A percentile compares a stretch with the other conserved stretches of the same genome.
Evolutionary conservation across 2,888 invertebrate species (phyloP).

Genomic region (Sphaerophoria taeniata): DNA sequence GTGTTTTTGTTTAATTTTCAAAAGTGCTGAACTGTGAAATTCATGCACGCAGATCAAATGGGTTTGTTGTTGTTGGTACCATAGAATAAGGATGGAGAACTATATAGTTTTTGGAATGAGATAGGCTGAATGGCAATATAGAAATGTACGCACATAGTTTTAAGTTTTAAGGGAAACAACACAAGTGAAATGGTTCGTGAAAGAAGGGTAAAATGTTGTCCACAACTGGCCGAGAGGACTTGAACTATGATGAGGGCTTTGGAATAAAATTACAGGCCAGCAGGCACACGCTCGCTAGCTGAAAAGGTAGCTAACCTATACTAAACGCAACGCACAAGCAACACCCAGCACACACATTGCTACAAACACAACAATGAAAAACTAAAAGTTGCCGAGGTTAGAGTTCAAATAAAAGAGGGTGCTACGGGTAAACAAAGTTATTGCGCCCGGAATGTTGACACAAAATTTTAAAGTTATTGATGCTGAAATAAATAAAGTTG

Average conservation of each 20-base stretch:
- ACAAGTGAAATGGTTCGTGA: conserved; percentile 72
- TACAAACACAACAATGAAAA: neutral
- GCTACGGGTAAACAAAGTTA: conserved; percentile 41
- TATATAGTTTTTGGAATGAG: neutral
- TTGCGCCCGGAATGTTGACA: conserved; percentile 48
- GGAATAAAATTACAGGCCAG: conserved; percentile 16
- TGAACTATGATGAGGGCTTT: neutral
- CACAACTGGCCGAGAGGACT: conserved; percentile 54
- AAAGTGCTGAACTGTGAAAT: conserved; percentile 75
- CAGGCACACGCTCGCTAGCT: conserved; percentile 21
- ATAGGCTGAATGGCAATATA: conserved; percentile 53
- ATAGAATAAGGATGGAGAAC: neutral
- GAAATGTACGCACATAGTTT: conserved; percentile 73
- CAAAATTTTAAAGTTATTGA: conserved; percentile 59
- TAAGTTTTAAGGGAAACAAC: conserved; percentile 64
- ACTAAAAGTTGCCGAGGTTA: conserved; percentile 11
- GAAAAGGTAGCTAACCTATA: conserved; percentile 25
- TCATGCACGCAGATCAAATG: conserved; percentile 69
- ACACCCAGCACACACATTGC: neutral
- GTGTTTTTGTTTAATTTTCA: conserved; percentile 75
- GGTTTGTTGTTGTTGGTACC: conserved; percentile 1
- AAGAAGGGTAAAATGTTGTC: conserved; percentile 72
- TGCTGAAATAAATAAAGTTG: conserved; percentile 49
- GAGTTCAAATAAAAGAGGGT: conserved; percentile 35
- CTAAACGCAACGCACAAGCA: neutral